Evolutionary conservation across 2,113 vertebrate genomes (phyloP), one percentile per base, ranked within the genome.

Genomic region (Anguilla japonica): DNA sequence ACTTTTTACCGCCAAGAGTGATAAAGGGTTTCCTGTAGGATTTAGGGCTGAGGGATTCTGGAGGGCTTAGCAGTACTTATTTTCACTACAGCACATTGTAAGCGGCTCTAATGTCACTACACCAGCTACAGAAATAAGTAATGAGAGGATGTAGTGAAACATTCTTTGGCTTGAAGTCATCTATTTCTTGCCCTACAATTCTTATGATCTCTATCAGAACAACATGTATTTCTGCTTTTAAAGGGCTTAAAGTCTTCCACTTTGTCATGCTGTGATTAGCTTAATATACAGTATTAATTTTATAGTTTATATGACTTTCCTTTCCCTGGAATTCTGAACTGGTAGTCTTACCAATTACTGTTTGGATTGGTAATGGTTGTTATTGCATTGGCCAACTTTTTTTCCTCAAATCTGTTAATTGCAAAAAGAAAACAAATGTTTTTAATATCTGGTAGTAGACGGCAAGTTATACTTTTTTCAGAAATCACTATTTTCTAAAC

Each of bases 101-200:
- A 11, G 60, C 34, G 22, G 26, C 29, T 75, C n/a, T 91, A 89
- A 91, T 88, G 88, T 88, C 84, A 89, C 79, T 86, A 90, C 90
- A 93, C 91, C 91, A 84, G 87, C 87, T 86, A 85, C 79, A 79
- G 71, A 89, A 87, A 83, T 87, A 89, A 87, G 81, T 87, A 87
- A 84, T 63, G 87, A 83, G 83, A 79, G 71, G 82, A 88, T 87
- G 87, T 79, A 78, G 91, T 91, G 87, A 90, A 79, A 87, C 88
- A 86, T 84, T 83, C 57, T 83, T 63, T 83, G 87, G 89, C 85
- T 86, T 90, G 88, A 50, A 85, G 83, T 90, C 79, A 85, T 88
- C 26, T 88, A 87, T 89, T 89, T 89, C 87, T 91, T 81, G 84
- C 86, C 67, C 87, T 89, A 57, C 84, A 87, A 89, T 87, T 26